These are phyloP conservation scores for Acromyrmex echinatior DNA, from an alignment of 1,140 invertebrate genomes.

Conservation along the genomic window DNA sequence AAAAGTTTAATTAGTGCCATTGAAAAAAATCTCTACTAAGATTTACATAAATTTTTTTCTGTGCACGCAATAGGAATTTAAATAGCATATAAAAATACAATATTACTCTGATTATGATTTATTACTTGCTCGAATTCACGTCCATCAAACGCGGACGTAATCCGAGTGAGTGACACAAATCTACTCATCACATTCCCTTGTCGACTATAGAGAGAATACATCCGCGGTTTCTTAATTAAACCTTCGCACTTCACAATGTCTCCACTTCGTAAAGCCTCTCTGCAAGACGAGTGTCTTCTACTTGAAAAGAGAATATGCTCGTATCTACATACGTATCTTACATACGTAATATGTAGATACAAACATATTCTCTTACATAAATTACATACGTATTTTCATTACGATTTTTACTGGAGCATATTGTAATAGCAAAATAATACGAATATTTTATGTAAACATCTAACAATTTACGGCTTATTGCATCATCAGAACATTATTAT, in stretches of 20 bases:
- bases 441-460: slow-evolving; percentile 1
- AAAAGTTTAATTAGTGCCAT: too few relatives aligned
- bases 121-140: background rate
- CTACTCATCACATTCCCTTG: slow-evolving; percentile 22
- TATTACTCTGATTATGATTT: background rate
- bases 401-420: background rate
- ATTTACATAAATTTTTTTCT: too few relatives aligned
- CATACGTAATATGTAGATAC: too few relatives aligned
- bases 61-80: background rate
- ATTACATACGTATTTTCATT: background rate
- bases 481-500: background rate
- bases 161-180: slow-evolving; percentile 21
- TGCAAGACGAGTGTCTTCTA: slow-evolving; percentile 8
- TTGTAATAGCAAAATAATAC: background rate
- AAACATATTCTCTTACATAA: too few relatives aligned
- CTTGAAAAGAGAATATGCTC: background rate
- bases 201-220: slow-evolving; percentile 3
- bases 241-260: slow-evolving; percentile 28
- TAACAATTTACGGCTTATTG: background rate
- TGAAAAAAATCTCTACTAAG: too few relatives aligned
- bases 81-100: background rate
- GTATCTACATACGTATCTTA: too few relatives aligned
- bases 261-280: slow-evolving; percentile 11
- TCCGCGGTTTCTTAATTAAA: slow-evolving; percentile 51
- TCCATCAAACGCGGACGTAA: background rate